Evolutionary conservation across 1,140 invertebrate species (phyloP).

Genomic region (Thrips palmi): DNA sequence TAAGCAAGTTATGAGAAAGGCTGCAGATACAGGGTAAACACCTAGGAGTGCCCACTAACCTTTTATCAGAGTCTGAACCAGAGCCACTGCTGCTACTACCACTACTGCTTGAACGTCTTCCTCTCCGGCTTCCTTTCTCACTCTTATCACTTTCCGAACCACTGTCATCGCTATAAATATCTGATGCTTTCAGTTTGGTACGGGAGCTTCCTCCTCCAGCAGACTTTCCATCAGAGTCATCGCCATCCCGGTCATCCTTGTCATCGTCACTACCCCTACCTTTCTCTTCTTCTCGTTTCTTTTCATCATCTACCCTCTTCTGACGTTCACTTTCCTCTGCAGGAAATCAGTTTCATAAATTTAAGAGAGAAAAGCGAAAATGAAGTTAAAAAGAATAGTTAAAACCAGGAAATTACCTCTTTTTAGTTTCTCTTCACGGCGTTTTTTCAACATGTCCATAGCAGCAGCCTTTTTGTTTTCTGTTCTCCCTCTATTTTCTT

Average conservation of each 20-base stretch:
- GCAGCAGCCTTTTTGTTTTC: conserved; percentile 83
- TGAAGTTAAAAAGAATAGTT: background rate
- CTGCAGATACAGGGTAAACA: background rate
- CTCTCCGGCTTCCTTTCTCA: conserved; percentile 12
- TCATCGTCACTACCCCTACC: conserved; percentile 24
- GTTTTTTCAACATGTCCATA: conserved; percentile 76
- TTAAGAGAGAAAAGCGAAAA: conserved; percentile 2
- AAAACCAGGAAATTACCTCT: conserved; percentile 24
- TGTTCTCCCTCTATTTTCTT: conserved; percentile 58
- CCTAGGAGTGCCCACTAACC: background rate
- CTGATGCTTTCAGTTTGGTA: conserved; percentile 64
- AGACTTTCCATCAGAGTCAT: conserved; percentile 30
- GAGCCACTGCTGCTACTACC: conserved; percentile 18
- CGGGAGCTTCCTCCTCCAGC: conserved; percentile 21
- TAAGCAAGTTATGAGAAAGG: conserved; percentile 13
- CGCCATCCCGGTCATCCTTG: conserved; percentile 33
- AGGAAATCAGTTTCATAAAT: conserved; percentile 3
- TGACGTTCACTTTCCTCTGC: conserved; percentile 36
- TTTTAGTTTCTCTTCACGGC: conserved; percentile 65
- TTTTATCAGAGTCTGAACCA: conserved; percentile 31
- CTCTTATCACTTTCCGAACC: conserved; percentile 42
- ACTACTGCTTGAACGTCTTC: conserved; percentile 7
- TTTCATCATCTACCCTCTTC: conserved; percentile 29
- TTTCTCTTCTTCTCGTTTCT: conserved; percentile 29
- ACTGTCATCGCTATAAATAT: conserved; percentile 91